Percentiles rank a stretch among this genome's conserved stretches.
phyloP scores from a whole-genome alignment of 2,797 vertebrate species.

The Manis crassicaudata region DNA sequence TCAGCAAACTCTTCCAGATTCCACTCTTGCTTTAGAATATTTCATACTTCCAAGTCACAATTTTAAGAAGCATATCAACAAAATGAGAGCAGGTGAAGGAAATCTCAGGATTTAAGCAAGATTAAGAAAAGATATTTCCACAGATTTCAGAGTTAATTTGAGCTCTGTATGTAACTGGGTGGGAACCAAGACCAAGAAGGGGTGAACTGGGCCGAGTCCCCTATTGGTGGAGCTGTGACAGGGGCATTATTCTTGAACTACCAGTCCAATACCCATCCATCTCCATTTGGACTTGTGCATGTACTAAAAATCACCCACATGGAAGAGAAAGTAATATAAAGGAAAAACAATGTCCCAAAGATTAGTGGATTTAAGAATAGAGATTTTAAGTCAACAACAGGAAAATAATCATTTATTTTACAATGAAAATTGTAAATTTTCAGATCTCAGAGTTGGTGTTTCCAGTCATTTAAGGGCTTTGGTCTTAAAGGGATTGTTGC shows the following conservation, averaged over 20 bases:
- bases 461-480: neutral
- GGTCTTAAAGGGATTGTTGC: neutral
- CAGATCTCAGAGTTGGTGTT: neutral
- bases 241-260: neutral
- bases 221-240: neutral
- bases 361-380: neutral
- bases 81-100: neutral
- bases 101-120: neutral
- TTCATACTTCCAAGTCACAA: neutral
- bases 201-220: neutral
- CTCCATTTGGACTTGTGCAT: neutral
- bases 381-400: neutral
- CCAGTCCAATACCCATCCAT: neutral
- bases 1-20: neutral
- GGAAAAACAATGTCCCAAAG: neutral
- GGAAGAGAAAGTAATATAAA: neutral
- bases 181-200: neutral
- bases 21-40: neutral
- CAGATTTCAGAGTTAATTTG: neutral
- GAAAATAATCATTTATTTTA: conserved; percentile 29
- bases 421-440: neutral
- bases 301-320: neutral
- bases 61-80: neutral
- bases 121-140: neutral
- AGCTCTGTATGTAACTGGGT: neutral